Evolutionary conservation across 2,797 vertebrate species (phyloP), one percentile per base, ranked within the genome.

Genomic region (Gobionotothen gibberifrons): DNA sequence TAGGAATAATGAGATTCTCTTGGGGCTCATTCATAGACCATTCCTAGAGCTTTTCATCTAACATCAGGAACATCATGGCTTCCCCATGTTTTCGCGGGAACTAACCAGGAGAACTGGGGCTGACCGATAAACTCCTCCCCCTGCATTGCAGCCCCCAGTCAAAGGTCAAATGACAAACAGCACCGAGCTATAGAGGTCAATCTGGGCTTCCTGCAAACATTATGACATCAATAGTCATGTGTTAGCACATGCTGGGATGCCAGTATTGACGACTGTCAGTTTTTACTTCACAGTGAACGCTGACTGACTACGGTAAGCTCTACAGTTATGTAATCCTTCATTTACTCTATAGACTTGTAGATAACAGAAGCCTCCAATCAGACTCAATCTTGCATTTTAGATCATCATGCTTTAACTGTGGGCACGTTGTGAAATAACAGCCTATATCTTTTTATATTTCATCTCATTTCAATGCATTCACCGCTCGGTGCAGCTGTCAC

Each of bases 91-190:
- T 26, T 17, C 44, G 6, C 8, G 44, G 44, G 13, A 32, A 29
- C 55, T n/a, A 17, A 47, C 43, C 22, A 10, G n/a, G 16, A 32
- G 44, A 47, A 17, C 44, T 8, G 44, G 8, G 9, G 21, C 29
- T 51, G 54, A 29, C 32, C 32, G 32, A 36, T 36, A 36, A 6
- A 6, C 32, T 36, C 17, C 63, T 42, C 21, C 19, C 15, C 12
- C 29, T 21, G 59, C 53, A 63, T 32, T 39, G 60, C 54, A 59
- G 32, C 52, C 56, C 21, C 47, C 56, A 65, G 67, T 53, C 80
- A 82, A 78, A 82, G 66, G 74, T 70, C 60, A 68, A 63, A 67
- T 67, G 21, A 74, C 63, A 63, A 42, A 46, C 11, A 51, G 63
- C 19, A 49, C 17, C 44, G 22, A 52, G 21, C n/a, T 22, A 19